These are phyloP conservation scores for Rosalia funebris DNA, from an alignment of 2,888 invertebrate species.

Conservation along the genomic window DNA sequence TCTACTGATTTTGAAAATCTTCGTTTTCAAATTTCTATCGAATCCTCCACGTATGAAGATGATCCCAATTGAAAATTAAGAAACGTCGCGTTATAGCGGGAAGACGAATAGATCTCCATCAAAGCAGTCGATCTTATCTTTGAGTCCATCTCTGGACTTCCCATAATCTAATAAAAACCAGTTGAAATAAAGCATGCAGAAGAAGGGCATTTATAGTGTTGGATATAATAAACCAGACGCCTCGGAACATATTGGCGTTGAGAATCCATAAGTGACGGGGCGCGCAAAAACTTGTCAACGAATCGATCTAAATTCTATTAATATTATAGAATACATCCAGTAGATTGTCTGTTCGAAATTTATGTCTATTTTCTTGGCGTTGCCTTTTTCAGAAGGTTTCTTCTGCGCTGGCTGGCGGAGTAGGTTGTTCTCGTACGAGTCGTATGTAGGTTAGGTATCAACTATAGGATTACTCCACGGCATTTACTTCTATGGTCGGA, in stretches of 20 bases:
- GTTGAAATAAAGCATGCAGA: conserved; percentile 42
- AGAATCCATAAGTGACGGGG: conserved; percentile 51
- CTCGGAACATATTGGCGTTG: conserved; percentile 46
- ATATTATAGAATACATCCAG: conserved; percentile 51
- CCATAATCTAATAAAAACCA: conserved; percentile 45
- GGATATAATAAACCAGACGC: conserved; percentile 49
- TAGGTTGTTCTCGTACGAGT: too few relatives aligned
- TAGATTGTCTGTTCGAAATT: conserved; percentile 46
- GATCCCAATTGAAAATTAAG: too few relatives aligned
- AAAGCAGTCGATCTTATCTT: too few relatives aligned
- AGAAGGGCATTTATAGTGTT: conserved; percentile 41
- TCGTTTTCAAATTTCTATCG: too few relatives aligned
- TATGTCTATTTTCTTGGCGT: conserved; percentile 49
- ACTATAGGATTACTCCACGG: too few relatives aligned
- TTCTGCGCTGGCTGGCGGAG: too few relatives aligned
- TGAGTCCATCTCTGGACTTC: conserved; percentile 36
- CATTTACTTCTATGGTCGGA: too few relatives aligned
- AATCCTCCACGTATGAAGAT: too few relatives aligned
- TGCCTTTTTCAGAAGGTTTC: conserved; percentile 45
- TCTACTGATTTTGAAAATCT: too few relatives aligned
- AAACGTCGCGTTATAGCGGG: too few relatives aligned
- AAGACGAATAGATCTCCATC: too few relatives aligned
- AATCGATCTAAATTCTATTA: conserved; percentile 61
- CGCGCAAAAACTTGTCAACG: conserved; percentile 58
- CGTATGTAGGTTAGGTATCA: background rate